phyloP scores from a whole-genome alignment of 2,888 invertebrate genomes.

The Agrotis clavis region DNA sequence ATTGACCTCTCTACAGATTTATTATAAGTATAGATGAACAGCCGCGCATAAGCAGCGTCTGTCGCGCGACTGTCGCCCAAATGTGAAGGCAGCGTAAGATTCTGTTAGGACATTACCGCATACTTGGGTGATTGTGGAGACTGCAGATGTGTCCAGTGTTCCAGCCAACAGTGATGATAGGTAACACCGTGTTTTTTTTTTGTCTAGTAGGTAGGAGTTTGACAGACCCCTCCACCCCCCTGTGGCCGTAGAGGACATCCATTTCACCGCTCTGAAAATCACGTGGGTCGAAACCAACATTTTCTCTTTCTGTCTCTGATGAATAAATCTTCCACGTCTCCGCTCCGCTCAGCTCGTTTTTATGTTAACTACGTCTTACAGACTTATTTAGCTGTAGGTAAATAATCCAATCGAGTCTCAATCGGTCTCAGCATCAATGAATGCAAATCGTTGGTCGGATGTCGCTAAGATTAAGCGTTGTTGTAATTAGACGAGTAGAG shows the following conservation, averaged over 20 bases:
- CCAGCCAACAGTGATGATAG: no score
- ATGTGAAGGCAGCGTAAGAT: no score
- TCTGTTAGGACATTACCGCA: not conserved
- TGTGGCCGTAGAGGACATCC: no score
- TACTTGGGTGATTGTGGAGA: no score
- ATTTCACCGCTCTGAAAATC: not conserved
- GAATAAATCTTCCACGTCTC: not conserved
- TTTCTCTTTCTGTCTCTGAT: not conserved
- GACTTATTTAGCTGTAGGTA: conserved; percentile 51
- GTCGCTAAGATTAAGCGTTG: conserved; percentile 40
- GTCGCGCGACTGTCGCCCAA: no score
- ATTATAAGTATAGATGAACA: no score
- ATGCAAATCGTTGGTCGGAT: conserved; percentile 57
- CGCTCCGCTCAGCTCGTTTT: not conserved
- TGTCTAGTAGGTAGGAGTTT: no score
- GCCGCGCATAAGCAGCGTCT: no score
- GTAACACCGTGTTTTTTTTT: no score
- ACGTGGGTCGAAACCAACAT: not conserved
- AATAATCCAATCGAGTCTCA: conserved; percentile 51
- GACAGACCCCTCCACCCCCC: no score
- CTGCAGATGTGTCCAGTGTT: no score
- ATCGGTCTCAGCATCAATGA: conserved; percentile 52
- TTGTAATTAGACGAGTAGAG: conserved; percentile 40
- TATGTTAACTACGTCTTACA: conserved; percentile 11
- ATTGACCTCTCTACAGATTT: no score